Conservation (phyloP, 35 echinoderm and acorn worm species). For the Apostichopus japonicus region DNA sequence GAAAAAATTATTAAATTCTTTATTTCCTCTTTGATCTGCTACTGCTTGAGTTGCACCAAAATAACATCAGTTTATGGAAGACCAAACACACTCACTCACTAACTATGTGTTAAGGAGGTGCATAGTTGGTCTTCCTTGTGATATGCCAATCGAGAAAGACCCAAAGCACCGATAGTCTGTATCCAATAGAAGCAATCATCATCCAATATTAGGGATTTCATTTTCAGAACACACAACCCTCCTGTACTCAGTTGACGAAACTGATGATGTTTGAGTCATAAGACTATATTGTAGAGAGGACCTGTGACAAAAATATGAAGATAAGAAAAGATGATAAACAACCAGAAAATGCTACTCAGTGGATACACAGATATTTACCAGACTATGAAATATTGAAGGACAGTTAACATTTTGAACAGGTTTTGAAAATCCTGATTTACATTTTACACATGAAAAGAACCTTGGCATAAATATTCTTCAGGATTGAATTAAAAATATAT, state of each 20-base stretch:
- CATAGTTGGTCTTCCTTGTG: too few relatives aligned
- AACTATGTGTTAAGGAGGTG: too few relatives aligned
- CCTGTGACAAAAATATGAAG: background rate
- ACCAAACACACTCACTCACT: too few relatives aligned
- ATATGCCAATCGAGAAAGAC: too few relatives aligned
- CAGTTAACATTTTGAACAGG: background rate
- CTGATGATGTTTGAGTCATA: slow-evolving; percentile 33
- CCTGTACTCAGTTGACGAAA: slow-evolving; percentile 10
- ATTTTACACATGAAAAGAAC: background rate
- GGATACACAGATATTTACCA: too few relatives aligned
- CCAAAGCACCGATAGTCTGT: too few relatives aligned
- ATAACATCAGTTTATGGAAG: too few relatives aligned
- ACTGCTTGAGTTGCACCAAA: too few relatives aligned
- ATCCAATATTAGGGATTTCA: slow-evolving; percentile 25
- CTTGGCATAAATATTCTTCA: background rate
- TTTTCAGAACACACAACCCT: background rate
- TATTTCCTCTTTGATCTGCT: too few relatives aligned
- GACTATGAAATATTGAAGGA: background rate
- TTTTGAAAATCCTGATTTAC: background rate
- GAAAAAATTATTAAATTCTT: too few relatives aligned
- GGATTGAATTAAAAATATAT: too few relatives aligned
- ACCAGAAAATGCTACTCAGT: too few relatives aligned
- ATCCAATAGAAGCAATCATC: background rate
- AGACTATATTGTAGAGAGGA: slow-evolving; percentile 24
- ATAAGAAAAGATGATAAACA: background rate